Conservation (phyloP, 2,113 vertebrate species). For the Psilopogon haemacephalus region DNA sequence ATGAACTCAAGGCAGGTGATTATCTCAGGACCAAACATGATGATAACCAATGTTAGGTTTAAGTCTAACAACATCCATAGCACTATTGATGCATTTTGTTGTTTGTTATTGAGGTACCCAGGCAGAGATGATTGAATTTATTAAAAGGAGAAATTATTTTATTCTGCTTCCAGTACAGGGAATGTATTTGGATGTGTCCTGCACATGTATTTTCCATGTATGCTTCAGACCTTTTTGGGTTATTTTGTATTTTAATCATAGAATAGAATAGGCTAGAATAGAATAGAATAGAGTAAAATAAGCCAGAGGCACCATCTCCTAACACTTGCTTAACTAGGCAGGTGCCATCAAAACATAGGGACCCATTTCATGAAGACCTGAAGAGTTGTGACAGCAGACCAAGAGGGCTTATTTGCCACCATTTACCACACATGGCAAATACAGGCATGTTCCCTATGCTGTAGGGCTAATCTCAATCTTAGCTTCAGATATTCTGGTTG, state of each 20-base stretch:
- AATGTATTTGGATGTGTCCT: background rate
- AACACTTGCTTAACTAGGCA: background rate
- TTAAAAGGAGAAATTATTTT: background rate
- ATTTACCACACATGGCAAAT: background rate
- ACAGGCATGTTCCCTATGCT: background rate
- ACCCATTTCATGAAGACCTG: background rate
- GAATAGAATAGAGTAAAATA: too few relatives aligned
- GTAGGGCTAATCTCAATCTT: background rate
- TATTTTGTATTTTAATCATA: background rate
- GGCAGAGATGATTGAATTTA: background rate
- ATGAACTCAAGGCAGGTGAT: background rate
- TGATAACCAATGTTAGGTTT: background rate
- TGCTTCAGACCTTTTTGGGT: background rate
- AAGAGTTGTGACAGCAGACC: background rate
- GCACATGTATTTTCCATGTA: background rate
- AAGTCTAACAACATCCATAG: background rate
- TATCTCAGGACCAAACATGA: background rate
- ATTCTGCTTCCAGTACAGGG: background rate
- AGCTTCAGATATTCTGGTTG: conserved; percentile 18
- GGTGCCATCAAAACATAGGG: background rate
- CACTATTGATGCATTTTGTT: background rate
- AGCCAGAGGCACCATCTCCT: background rate
- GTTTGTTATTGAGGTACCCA: background rate
- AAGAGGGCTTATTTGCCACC: background rate
- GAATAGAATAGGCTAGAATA: too few relatives aligned